Evolutionary conservation across 2,113 vertebrate species (phyloP).

Genomic region (Muscicapa adusta): DNA sequence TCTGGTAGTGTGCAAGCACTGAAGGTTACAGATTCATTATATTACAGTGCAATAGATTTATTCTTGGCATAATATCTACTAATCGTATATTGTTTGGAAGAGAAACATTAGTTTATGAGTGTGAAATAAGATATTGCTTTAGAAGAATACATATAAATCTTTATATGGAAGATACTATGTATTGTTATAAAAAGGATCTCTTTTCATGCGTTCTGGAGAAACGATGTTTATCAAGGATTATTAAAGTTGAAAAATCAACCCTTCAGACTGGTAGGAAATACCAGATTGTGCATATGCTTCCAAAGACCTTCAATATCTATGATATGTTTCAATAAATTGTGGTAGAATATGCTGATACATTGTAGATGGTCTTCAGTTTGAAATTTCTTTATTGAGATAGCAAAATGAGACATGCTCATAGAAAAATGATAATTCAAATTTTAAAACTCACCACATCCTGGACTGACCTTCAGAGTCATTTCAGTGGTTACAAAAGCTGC

Average conservation of each 20-base stretch:
- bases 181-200: neutral
- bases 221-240: neutral
- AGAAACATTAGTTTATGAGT: conserved; percentile 28
- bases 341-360: neutral
- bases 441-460: neutral
- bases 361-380: neutral
- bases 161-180: neutral
- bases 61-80: conserved; percentile 20
- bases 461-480: neutral
- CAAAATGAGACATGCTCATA: neutral
- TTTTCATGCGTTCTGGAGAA: neutral
- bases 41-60: neutral
- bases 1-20: neutral
- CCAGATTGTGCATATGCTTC: neutral
- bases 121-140: conserved; percentile 4
- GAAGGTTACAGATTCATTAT: neutral
- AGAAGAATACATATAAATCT: neutral
- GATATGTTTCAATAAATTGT: neutral
- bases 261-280: neutral
- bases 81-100: conserved; percentile 26
- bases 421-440: neutral
- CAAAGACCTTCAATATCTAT: neutral
- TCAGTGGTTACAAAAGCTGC: neutral
- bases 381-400: neutral
- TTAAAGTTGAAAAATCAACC: neutral